Base-by-base conservation (phyloP, 1,140 invertebrate species). In the Lepidurus packardi region DNA sequence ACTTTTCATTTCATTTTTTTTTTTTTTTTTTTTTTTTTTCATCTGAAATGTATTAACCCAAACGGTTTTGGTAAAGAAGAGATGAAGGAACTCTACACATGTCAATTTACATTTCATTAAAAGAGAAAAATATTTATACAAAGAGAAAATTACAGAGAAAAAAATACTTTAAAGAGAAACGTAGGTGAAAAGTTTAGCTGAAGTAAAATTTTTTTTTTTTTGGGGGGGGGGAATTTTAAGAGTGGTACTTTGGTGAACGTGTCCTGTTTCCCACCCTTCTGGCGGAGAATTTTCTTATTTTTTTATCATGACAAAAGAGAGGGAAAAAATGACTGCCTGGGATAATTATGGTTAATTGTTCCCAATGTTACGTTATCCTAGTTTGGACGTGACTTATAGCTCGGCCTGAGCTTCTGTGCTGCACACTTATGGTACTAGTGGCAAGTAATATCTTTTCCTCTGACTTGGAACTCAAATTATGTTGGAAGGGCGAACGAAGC, bases 31-130 rank as follows among this genome's bases (percentile, higher is more conserved):
- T n/a, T n/a, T n/a, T n/a, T n/a, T n/a, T 65, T 65, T 65, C 53
- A 21, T 65, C 21, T 65, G 21, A 65, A 34, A 65, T 65, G 16
- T 65, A 65, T 65, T 65, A 65, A n/a, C n/a, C 53, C 7, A 16
- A 13, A 65, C 9, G 16, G 13, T 65, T 13, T 65, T 65, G 16
- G 16, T 13, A 13, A 65, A 65, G 53, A 65, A 65, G 34, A 34
- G 16, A n/a, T 65, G 53, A 65, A 65, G 53, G 53, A 65, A 21
- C 53, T 65, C 53, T n/a, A 65, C 53, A 65, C 53, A n/a, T 65
- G 53, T 65, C 53, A 65, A 65, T 65, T 65, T 65, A 65, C 53
- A 65, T 65, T 65, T 65, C 53, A 65, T 65, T 65, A 65, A 65
- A 65, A 65, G 34, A 34, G 2, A 34, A 34, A 34, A 3, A 34